Evolutionary conservation across 2,797 vertebrate species (phyloP), one percentile per base, ranked within the genome.

Genomic region (Cephalopachus bancanus): DNA sequence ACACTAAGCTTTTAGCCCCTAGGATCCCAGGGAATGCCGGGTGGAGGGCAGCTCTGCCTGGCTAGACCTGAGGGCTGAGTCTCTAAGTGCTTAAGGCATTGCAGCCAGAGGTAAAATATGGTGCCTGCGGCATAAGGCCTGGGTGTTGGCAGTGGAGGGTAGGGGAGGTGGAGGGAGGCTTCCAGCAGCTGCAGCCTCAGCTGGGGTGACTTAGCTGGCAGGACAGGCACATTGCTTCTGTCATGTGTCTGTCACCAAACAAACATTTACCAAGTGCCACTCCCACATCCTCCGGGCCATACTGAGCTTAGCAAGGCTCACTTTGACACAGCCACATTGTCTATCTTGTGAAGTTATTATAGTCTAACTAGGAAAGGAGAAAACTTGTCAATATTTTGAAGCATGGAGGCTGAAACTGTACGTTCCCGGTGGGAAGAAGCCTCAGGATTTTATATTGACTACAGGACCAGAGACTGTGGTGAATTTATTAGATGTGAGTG

Each of bases 321-420:
- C 30, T 51, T 74, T 64, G 89, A 69, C 14, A 5, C 16, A 8
- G 51, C 60, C 15, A n/a, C 26, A 78, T n/a, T n/a, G 15, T 59
- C 60, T n/a, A 1, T 74, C 14, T 49, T 22, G 3, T 5, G 75
- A 72, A 51, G 26, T 75, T 62, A 51, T 59, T 24, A 49, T 3
- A 37, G n/a, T 67, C 91, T 67, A 91, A 71, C 62, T 51, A 62
- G 57, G 14, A 24, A 89, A 87, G 67, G 55, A 89, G 83, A 85
- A 93, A 62, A 51, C n/a, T 10, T 51, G 49, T 84, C 87, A 59
- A 10, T 75, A 30, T 90, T 93, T 84, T 79, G 76, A 83, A 85
- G 22, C 67, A 67, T n/a, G 37, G 93, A 57, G 71, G n/a, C 67
- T 6, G 44, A 81, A 88, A 76, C 92, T 75, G 19, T 60, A 59